These are phyloP conservation scores for Epizoanthus rinbou DNA, from an alignment of 92 coral and sea anemone genomes.

Conservation along the genomic window DNA sequence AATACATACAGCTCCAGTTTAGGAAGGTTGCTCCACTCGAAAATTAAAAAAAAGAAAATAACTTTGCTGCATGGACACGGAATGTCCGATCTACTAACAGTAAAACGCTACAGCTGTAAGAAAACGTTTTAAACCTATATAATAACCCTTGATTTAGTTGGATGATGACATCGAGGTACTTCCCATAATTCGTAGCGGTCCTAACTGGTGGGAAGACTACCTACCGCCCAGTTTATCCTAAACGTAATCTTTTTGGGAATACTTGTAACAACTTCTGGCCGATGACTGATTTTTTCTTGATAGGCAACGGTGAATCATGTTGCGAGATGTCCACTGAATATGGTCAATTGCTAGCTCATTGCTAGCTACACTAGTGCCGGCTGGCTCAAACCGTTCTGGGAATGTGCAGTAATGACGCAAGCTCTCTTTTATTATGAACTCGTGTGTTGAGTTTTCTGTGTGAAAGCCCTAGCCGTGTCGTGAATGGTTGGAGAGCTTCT, in stretches of 20 bases:
- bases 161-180: neutral
- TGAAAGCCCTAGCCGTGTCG: slow-evolving; percentile 5
- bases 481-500: neutral
- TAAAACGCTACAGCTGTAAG: too few relatives aligned
- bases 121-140: too few relatives aligned
- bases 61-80: too few relatives aligned
- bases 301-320: neutral
- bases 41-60: too few relatives aligned
- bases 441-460: neutral
- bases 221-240: neutral
- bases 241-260: neutral
- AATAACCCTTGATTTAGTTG: too few relatives aligned
- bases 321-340: neutral
- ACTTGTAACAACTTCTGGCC: neutral
- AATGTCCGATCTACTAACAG: too few relatives aligned
- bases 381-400: too few relatives aligned
- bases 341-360: neutral
- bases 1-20: too few relatives aligned
- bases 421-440: neutral
- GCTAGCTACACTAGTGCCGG: slow-evolving; percentile 3
- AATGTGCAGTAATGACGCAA: neutral
- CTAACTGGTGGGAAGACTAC: neutral
- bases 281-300: neutral
- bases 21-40: too few relatives aligned
- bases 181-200: neutral